Evolutionary conservation across 2,797 vertebrate species (phyloP).

Genomic region (Acipenser ruthenus): DNA sequence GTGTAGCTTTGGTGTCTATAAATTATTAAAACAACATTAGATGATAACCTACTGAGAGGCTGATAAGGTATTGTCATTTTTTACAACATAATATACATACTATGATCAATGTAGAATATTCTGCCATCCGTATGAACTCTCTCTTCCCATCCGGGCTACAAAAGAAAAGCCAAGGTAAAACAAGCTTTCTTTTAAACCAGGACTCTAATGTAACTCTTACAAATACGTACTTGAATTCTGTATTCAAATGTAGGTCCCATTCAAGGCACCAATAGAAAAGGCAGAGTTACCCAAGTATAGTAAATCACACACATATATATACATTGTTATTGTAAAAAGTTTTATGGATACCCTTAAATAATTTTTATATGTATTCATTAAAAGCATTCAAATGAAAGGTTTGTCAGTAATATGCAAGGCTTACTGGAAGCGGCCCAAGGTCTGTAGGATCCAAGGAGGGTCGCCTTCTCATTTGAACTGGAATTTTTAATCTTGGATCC

Average conservation of each 20-base stretch:
- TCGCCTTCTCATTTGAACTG: slow-evolving; percentile 67
- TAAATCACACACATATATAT: too few species aligned
- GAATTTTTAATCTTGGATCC: slow-evolving; percentile 80
- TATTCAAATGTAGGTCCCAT: too few species aligned
- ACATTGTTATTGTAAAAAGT: too few species aligned
- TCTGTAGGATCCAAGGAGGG: slow-evolving; percentile 73
- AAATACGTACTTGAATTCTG: too few species aligned
- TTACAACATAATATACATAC: slow-evolving; percentile 52
- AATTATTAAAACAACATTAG: slow-evolving; percentile 2
- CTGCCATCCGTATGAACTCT: slow-evolving; percentile 84
- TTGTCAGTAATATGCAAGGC: slow-evolving; percentile 15
- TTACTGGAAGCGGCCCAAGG: slow-evolving; percentile 83
- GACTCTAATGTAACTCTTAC: too few species aligned
- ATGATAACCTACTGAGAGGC: too few species aligned
- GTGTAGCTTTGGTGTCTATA: slow-evolving; percentile 82
- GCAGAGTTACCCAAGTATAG: too few species aligned
- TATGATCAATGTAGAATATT: slow-evolving; percentile 93
- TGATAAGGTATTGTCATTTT: background rate
- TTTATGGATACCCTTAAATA: too few species aligned
- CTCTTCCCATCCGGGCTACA: slow-evolving; percentile 92
- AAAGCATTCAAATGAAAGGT: too few species aligned
- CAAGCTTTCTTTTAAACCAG: too few species aligned
- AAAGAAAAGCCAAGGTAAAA: slow-evolving; percentile 17
- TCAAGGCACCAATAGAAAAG: too few species aligned
- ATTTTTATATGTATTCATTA: too few species aligned